phyloP scores from a whole-genome alignment of 2,888 invertebrate species.

The Lasioglossum pauxillum region DNA sequence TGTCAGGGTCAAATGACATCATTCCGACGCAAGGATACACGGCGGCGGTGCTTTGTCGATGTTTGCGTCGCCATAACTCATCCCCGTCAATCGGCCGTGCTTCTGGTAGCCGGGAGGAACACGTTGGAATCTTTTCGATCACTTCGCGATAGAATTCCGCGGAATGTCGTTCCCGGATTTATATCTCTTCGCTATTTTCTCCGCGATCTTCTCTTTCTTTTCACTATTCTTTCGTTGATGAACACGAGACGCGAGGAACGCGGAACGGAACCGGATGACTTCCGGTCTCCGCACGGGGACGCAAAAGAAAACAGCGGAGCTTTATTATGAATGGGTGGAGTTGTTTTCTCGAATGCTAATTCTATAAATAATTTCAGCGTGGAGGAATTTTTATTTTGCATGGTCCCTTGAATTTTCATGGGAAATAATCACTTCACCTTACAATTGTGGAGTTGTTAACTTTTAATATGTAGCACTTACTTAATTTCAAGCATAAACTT shows the following conservation, averaged over 20 bases:
- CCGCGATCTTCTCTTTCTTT: neutral
- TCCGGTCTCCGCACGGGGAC: neutral
- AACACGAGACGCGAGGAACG: neutral
- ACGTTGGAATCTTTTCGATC: slow-evolving; percentile 17
- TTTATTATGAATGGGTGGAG: neutral
- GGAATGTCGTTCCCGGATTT: neutral
- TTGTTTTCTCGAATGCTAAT: neutral
- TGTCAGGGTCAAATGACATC: slow-evolving; percentile 79
- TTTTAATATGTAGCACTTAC: neutral
- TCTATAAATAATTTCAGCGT: neutral
- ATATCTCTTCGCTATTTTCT: neutral
- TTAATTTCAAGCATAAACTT: no score
- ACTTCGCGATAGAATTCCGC: neutral
- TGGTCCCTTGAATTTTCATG: no score
- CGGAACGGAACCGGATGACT: slow-evolving; percentile 15
- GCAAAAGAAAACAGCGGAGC: neutral
- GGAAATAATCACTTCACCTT: no score
- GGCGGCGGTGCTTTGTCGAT: slow-evolving; percentile 39
- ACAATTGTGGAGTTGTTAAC: neutral
- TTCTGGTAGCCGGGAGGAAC: slow-evolving; percentile 40
- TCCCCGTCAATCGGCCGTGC: slow-evolving; percentile 59
- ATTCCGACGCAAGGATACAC: slow-evolving; percentile 73
- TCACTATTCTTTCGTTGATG: neutral
- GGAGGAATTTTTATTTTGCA: neutral
- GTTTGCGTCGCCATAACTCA: slow-evolving; percentile 64